phyloP scores from a whole-genome alignment of 2,797 vertebrate genomes.

The Euthynnus affinis region DNA sequence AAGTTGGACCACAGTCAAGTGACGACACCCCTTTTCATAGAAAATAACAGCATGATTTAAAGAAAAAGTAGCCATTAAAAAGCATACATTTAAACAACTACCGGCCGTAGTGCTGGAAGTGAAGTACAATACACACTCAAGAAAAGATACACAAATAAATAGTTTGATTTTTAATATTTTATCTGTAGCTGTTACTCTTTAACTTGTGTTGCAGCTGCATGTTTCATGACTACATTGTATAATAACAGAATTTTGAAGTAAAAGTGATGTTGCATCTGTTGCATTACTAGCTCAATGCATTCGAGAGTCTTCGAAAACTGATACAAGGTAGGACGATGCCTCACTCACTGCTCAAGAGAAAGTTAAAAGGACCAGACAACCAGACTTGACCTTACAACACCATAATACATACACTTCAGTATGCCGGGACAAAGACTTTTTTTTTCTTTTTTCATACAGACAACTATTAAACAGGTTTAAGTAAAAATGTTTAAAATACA shows the following conservation, averaged over 20 bases:
- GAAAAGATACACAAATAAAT: conserved; percentile 75
- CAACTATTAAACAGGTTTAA: conserved; percentile 71
- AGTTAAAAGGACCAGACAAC: conserved; percentile 51
- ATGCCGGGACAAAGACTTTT: conserved; percentile 52
- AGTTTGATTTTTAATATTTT: conserved; percentile 61
- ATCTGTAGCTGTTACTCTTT: conserved; percentile 45
- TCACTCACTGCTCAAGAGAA: conserved; percentile 45
- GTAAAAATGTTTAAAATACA: conserved; percentile 82
- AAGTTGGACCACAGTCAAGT: conserved; percentile 47
- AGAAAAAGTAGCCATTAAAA: conserved; percentile 45
- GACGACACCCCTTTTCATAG: conserved; percentile 44
- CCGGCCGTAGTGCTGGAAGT: conserved; percentile 68
- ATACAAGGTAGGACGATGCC: conserved; percentile 43
- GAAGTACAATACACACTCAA: conserved; percentile 65
- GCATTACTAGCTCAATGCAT: conserved; percentile 29
- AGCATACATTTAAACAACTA: conserved; percentile 76
- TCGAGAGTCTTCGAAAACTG: conserved; percentile 38
- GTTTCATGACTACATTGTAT: conserved; percentile 36
- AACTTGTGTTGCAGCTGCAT: conserved; percentile 44
- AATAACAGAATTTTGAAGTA: conserved; percentile 33
- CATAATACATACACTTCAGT: conserved; percentile 59
- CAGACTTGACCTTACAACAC: conserved; percentile 65
- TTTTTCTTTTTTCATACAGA: conserved; percentile 68
- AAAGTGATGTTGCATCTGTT: conserved; percentile 51
- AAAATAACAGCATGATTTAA: conserved; percentile 57